A percentile compares a stretch with the other conserved stretches of the same genome.
These are phyloP conservation scores for Sinella curviseta DNA, from an alignment of 1,140 invertebrate species.

Conservation along the genomic window DNA sequence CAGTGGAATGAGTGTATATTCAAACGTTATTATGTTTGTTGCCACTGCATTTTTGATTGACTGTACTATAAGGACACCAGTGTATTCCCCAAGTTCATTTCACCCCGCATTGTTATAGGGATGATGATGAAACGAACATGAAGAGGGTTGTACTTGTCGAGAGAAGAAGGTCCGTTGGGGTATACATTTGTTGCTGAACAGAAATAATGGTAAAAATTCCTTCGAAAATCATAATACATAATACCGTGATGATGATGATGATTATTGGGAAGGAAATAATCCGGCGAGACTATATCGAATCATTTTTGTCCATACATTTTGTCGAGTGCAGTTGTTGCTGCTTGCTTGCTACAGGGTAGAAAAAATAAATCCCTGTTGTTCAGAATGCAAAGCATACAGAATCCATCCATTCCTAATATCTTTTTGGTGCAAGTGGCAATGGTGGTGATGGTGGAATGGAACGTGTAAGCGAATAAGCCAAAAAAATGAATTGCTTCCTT, in stretches of 20 bases:
- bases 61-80: neutral
- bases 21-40: too few species aligned
- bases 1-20: neutral
- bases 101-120: neutral
- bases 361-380: too few species aligned
- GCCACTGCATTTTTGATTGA: constrained; percentile 9
- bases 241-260: neutral
- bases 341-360: too few species aligned
- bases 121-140: neutral
- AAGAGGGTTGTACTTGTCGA: neutral
- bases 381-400: too few species aligned
- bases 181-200: neutral
- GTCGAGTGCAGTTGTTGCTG: too few species aligned
- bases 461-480: too few species aligned
- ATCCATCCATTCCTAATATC: too few species aligned
- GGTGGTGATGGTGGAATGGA: too few species aligned
- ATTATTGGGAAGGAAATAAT: neutral
- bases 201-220: neutral
- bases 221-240: neutral
- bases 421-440: too few species aligned
- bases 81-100: constrained; percentile 10
- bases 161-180: neutral
- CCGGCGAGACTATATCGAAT: neutral
- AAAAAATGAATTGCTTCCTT: too few species aligned
- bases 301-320: too few species aligned